These are phyloP conservation scores for Cynocephalus volans DNA, from an alignment of 2,113 vertebrate genomes.

Conservation along the genomic window DNA sequence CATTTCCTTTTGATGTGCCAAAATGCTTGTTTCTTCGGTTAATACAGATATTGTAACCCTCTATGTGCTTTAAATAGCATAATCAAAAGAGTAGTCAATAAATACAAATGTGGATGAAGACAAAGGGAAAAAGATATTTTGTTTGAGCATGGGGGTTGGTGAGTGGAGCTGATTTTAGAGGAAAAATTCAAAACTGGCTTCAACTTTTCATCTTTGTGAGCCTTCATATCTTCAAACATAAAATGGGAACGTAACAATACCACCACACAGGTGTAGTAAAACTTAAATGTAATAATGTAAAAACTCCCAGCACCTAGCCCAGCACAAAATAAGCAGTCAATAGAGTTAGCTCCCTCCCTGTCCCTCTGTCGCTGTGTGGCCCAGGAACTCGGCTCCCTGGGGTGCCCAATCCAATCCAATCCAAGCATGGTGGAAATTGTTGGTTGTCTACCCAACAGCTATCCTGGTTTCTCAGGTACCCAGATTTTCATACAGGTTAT, in stretches of 20 bases:
- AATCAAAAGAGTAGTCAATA: neutral
- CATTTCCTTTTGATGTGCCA: neutral
- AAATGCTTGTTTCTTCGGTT: neutral
- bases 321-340: neutral
- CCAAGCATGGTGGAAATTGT: neutral
- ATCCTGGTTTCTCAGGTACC: neutral
- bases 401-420: neutral
- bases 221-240: neutral
- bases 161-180: neutral
- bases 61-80: neutral
- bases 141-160: neutral
- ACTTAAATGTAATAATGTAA: neutral
- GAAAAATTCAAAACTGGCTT: neutral
- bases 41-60: neutral
- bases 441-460: neutral
- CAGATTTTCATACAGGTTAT: neutral
- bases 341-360: neutral
- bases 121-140: neutral
- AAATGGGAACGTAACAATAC: neutral
- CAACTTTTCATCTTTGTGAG: neutral
- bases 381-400: neutral
- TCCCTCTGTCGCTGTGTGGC: neutral
- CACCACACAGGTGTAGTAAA: neutral
- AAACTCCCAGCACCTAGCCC: neutral
- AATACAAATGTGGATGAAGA: neutral